Evolutionary conservation across 2,113 vertebrate genomes (phyloP).

Genomic region (Ornithorhynchus anatinus): DNA sequence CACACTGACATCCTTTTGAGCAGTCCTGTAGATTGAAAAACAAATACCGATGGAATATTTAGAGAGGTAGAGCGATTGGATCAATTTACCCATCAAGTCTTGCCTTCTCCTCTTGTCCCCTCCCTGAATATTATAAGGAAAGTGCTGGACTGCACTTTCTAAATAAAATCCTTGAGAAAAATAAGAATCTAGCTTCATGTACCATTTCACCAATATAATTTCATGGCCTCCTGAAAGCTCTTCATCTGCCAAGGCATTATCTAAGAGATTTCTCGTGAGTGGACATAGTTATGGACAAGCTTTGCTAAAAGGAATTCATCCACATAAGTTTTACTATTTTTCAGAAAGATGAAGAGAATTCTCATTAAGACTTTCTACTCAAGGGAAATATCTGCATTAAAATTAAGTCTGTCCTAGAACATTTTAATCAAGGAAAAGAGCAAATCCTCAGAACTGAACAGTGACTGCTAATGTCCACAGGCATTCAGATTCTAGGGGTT

Average conservation of each 20-base stretch:
- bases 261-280: neutral
- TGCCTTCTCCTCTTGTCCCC: no score
- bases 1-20: no score
- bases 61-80: no score
- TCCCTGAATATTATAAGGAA: neutral
- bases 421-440: neutral
- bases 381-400: neutral
- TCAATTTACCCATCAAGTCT: no score
- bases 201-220: neutral
- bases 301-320: neutral
- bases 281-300: neutral
- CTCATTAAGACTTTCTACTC: slow-evolving; percentile 2
- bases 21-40: no score
- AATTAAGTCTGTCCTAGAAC: slow-evolving; percentile 7
- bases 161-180: neutral
- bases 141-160: neutral
- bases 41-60: no score
- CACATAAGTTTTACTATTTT: neutral
- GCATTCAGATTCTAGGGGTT: neutral
- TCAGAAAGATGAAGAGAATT: slow-evolving; percentile 12
- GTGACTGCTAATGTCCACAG: neutral
- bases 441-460: neutral
- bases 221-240: neutral
- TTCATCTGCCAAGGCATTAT: neutral
- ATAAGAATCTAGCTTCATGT: neutral